Percentiles rank a stretch among this genome's conserved stretches.
Conservation (phyloP, 2,797 vertebrate species). For the Acanthornis magna region DNA sequence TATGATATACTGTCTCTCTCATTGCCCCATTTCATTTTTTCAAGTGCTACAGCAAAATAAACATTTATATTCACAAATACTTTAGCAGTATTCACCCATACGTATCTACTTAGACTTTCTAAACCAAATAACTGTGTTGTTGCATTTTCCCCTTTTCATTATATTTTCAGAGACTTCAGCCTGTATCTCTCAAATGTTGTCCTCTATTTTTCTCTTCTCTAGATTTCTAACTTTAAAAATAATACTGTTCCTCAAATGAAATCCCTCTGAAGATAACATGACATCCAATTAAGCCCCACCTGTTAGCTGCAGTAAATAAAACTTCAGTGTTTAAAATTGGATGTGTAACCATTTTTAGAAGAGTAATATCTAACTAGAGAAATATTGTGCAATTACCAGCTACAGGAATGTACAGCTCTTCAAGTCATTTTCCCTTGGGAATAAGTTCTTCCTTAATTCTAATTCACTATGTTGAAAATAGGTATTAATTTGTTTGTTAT, state of each 20-base stretch:
- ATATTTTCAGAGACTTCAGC: neutral
- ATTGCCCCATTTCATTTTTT: neutral
- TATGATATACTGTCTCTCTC: neutral
- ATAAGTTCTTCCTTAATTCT: neutral
- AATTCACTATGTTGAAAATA: neutral
- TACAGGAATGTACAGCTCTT: neutral
- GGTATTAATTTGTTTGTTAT: neutral
- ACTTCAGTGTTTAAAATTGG: neutral
- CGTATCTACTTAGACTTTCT: neutral
- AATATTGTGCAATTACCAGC: neutral
- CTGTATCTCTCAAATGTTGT: neutral
- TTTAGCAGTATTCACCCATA: neutral
- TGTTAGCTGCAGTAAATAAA: neutral
- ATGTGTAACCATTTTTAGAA: neutral
- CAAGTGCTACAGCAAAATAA: neutral
- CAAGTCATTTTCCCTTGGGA: neutral
- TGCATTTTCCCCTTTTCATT: neutral
- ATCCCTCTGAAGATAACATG: neutral
- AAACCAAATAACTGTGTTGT: neutral
- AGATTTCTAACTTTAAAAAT: neutral
- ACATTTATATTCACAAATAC: neutral
- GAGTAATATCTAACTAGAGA: neutral
- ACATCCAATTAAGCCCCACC: neutral
- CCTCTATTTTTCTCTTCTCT: neutral
- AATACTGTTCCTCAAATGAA: neutral